These are phyloP conservation scores for Polylopha cassiicola DNA, from an alignment of 2,888 invertebrate genomes.

Conservation along the genomic window DNA sequence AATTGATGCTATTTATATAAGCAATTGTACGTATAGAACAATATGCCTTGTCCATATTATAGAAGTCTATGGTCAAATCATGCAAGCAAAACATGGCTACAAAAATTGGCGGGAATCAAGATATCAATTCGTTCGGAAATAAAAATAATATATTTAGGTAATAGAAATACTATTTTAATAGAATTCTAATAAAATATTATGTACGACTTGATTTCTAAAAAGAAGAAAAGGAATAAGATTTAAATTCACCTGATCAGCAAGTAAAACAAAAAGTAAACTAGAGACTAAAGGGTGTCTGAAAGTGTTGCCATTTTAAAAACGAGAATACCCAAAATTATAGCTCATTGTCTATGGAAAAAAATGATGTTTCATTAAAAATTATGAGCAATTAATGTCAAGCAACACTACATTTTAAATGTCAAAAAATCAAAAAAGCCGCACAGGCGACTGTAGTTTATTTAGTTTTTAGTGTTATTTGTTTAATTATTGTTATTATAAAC, in stretches of 20 bases:
- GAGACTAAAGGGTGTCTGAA: too few species aligned
- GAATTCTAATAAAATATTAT: too few species aligned
- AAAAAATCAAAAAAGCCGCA: conserved; percentile 70
- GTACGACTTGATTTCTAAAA: too few species aligned
- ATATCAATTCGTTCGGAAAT: conserved; percentile 1
- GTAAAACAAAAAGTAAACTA: too few species aligned
- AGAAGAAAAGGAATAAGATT: too few species aligned
- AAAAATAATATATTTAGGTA: neutral
- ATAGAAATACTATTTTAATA: too few species aligned
- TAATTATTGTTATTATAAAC: conserved; percentile 51
- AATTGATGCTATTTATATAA: too few species aligned
- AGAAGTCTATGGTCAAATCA: too few species aligned
- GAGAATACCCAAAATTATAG: neutral
- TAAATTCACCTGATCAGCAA: too few species aligned
- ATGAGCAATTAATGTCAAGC: conserved; percentile 69
- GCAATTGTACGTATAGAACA: too few species aligned
- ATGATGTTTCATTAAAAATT: conserved; percentile 45
- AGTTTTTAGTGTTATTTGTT: conserved; percentile 71
- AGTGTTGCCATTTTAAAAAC: conserved; percentile 7
- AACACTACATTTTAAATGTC: conserved; percentile 73
- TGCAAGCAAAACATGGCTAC: conserved; percentile 24
- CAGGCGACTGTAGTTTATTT: conserved; percentile 58
- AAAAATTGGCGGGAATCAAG: conserved; percentile 19
- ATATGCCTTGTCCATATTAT: too few species aligned
- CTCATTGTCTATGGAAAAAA: conserved; percentile 22